A percentile compares a stretch with the other conserved stretches of the same genome.
Evolutionary conservation across 2,888 invertebrate genomes (phyloP).

Genomic region (Oscheius sp.): DNA sequence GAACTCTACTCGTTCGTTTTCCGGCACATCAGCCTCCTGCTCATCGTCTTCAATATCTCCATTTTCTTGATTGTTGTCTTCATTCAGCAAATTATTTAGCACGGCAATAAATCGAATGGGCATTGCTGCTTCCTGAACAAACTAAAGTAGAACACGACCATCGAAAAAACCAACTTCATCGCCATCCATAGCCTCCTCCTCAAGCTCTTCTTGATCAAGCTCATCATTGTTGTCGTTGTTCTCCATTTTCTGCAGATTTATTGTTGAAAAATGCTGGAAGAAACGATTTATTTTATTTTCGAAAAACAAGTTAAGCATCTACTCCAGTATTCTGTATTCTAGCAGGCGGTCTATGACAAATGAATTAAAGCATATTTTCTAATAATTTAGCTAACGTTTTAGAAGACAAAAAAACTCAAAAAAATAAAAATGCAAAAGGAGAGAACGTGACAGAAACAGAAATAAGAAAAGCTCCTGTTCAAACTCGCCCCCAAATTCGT

Average conservation of each 20-base stretch:
- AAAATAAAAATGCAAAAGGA: not conserved
- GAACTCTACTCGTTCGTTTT: conserved; percentile 7
- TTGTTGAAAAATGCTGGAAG: not conserved
- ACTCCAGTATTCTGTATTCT: too few relatives aligned
- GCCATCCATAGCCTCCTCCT: conserved; percentile 1
- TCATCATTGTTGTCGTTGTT: not conserved
- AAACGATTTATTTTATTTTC: too few relatives aligned
- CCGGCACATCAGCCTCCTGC: not conserved
- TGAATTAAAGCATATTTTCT: not conserved
- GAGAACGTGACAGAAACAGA: not conserved
- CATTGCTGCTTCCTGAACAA: not conserved
- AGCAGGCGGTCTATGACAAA: too few relatives aligned
- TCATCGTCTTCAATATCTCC: conserved; percentile 5
- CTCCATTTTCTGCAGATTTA: conserved; percentile 9
- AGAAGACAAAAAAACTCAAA: not conserved
- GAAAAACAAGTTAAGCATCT: too few relatives aligned
- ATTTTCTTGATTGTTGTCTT: not conserved
- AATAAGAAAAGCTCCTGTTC: not conserved
- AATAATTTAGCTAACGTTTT: not conserved
- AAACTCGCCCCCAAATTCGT: not conserved
- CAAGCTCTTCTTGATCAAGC: not conserved
- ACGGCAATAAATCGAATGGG: too few relatives aligned
- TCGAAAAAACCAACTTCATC: not conserved
- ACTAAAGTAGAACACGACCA: not conserved
- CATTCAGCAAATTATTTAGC: too few relatives aligned